phyloP scores from a whole-genome alignment of 2,888 invertebrate genomes.

The Hydropsyche betteni region DNA sequence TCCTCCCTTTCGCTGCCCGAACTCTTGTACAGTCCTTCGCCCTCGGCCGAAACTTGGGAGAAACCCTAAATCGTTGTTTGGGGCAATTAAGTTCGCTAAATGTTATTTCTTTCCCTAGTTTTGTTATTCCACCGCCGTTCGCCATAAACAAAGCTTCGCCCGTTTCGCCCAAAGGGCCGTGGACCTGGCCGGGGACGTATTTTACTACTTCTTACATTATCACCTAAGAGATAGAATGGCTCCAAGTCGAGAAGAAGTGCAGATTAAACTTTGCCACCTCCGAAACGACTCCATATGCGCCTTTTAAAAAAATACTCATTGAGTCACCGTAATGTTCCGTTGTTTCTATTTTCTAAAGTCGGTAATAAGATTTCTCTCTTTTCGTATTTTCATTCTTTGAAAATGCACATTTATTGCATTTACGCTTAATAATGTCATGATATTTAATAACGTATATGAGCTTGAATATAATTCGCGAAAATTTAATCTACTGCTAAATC shows the following conservation, averaged over 20 bases:
- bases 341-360: too few relatives aligned
- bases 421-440: too few relatives aligned
- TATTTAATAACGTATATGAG: too few relatives aligned
- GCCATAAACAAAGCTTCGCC: slow-evolving; percentile 48
- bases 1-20: neutral
- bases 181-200: slow-evolving; percentile 35
- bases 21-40: neutral
- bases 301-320: too few relatives aligned
- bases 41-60: slow-evolving; percentile 33
- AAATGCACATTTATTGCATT: too few relatives aligned
- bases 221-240: slow-evolving; percentile 29
- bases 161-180: slow-evolving; percentile 28
- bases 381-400: too few relatives aligned
- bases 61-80: slow-evolving; percentile 47
- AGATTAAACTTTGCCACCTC: slow-evolving; percentile 13
- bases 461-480: too few relatives aligned
- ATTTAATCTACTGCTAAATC: too few relatives aligned
- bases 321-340: too few relatives aligned
- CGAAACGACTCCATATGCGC: slow-evolving; percentile 1
- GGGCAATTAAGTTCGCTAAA: slow-evolving; percentile 51
- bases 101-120: slow-evolving; percentile 50
- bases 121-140: slow-evolving; percentile 50
- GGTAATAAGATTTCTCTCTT: too few relatives aligned
- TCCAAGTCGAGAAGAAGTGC: neutral
- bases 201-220: slow-evolving; percentile 38